Base-by-base conservation (phyloP, 2,797 vertebrate species). In the Sylvilagus floridanus region DNA sequence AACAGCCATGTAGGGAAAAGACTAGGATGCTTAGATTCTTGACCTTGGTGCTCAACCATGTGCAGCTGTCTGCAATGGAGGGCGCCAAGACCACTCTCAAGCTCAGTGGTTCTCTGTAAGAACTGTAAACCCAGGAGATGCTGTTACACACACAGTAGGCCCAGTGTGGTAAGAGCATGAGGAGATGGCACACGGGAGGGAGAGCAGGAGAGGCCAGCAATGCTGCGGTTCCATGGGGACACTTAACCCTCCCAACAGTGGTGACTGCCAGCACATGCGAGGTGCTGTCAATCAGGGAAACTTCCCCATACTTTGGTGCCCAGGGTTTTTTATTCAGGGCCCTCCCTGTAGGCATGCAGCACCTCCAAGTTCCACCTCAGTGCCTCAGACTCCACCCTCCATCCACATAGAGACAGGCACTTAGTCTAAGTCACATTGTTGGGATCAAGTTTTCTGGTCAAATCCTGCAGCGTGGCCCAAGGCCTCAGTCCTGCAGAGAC, bases 211-310 rank as follows among this genome's bases (percentile, higher is more conserved):
- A 50, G 57, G 3, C 3, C 4, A 8, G 5, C 3, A 4, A 42
- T 26, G 2, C 7, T 5, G 2, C 2, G 35, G 13, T 16, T 68
- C 2, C 4, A 2, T 1, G 7, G 54, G 22, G 28, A 68, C 6
- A 1, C 24, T 8, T 30, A 17, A 4, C 9, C 12, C 50, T 54
- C 60, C 24, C 82, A 7, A 26, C 8, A 28, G 19, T 5, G 11
- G 4, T 0, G 6, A 13, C 1, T 60, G 75, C 37, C 65, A 13
- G 10, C 3, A 32, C 17, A 3, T 1, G 2, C 1, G 10, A 47
- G 7, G 22, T 3, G 14, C 17, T 12, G 7, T 17, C 24, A n/a
- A 14, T 19, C n/a, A 2, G 1, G 30, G 76, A 30, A 28, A 37
- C 28, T 32, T 5, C 11, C 7, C 28, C 9, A 2, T 65, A 62